Base-by-base conservation (phyloP, 23 tunicate species). In the Corella eumyota region DNA sequence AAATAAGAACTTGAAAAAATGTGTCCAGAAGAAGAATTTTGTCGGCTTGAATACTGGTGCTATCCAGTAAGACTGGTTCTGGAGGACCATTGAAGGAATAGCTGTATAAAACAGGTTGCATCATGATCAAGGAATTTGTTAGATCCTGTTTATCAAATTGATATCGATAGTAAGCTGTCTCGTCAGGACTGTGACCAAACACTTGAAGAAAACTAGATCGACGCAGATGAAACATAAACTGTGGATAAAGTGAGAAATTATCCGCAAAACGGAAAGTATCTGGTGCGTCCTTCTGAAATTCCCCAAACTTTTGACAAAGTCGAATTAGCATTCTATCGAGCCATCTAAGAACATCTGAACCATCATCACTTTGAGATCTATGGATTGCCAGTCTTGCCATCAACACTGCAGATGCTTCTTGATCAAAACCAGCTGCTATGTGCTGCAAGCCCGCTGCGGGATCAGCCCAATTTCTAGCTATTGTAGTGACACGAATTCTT, bases 141-240 rank as follows among this genome's bases (percentile, higher is more conserved):
- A 83, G 81, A 71, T 83, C 81, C 72, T 92, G 98, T 50, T 69
- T 58, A 64, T 83, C 68, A 62, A 92, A 68, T 62, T 92, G 93
- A 72, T 92, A 92, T 31, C 98, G 79, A 40, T 75, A 72, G 49
- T 92, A 92, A 5, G 98, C 98, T 20, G 92, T 81, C 60, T 92
- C 98, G 50, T 92, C 98, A 0, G 98, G 98, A 55, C 92, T 81
- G 81, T 92, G 98, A 29, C 98, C 98, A 64, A 92, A 92, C 2
- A 92, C 98, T 82, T 92, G 98, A 25, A 92, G 81, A 49, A 81
- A 83, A 50, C 77, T 65, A 1, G 98, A 92, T 6, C 98, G 80
- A 3, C 98, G 93, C 54, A 92, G 67, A 66, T 92, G 98, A 56
- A 92, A 92, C 98, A 92, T 92, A 55, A 92, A 92, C 91, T 92